Base-by-base conservation (phyloP, 2,797 vertebrate species). In the Tragelaphus oryx region DNA sequence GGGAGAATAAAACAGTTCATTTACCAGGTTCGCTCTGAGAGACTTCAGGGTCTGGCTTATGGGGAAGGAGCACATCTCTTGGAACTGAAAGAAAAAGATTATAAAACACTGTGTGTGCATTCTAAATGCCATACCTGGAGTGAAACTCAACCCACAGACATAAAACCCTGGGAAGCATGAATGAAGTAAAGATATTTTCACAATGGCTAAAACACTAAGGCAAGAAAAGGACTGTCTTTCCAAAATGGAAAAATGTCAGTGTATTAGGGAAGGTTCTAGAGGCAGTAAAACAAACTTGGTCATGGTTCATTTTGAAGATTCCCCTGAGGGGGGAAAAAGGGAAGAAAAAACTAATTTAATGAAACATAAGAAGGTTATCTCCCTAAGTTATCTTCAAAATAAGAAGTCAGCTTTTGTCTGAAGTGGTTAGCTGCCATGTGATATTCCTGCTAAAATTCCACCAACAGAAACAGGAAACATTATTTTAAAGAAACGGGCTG, bases 1-100 rank as follows among this genome's bases (percentile, higher is more conserved):
- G 88, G 68, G 88, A 97, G 59, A 96, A 96, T 55, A 94, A 96
- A 97, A 93, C 37, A 1, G 85, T 85, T 97, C 60, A 98, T 97
- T 98, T 98, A 99, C 98, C 98, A 95, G 98, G 94, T 97, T 98
- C 98, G 6, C 97, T 98, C 90, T 98, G 98, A 87, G 97, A 97
- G 93, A 83, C 81, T 95, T 98, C 97, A 3, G 97, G 94, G 96
- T 97, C 98, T 96, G 97, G 95, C 95, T 98, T 98, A 95, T 87
- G 98, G 97, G 98, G 97, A 98, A 98, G 91, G 50, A 97, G 85
- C 95, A 97, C 98, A 97, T 98, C 98, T 96, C 94, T 98, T 96
- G 98, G 96, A 98, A 94, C 98, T 98, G 98, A 97, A 98, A 98
- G 96, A 98, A 97, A 98, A 95, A 96, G 13, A 96, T 95, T 95